Evolutionary conservation across 2,888 invertebrate species (phyloP).

Genomic region (Drymonia ruficornis): DNA sequence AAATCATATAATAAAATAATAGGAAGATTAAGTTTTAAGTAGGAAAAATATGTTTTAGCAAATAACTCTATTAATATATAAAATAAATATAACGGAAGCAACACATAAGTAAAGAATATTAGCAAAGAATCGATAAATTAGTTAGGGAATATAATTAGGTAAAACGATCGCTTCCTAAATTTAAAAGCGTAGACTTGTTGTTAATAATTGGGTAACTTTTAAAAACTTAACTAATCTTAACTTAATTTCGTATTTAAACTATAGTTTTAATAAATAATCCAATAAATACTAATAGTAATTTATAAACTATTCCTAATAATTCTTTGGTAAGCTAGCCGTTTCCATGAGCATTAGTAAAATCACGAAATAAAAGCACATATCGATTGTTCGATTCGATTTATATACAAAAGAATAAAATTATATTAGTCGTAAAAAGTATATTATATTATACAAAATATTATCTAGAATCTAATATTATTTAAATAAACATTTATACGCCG

Average conservation of each 20-base stretch:
- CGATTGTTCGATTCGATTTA: conserved; percentile 33
- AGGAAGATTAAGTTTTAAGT: neutral
- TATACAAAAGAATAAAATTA: conserved; percentile 25
- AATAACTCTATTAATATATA: neutral
- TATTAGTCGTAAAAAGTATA: conserved; percentile 18
- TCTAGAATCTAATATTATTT: conserved; percentile 6
- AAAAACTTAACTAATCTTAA: conserved; percentile 6
- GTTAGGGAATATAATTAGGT: conserved; percentile 9
- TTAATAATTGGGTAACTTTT: conserved; percentile 24
- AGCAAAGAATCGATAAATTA: conserved; percentile 7
- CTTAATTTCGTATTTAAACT: conserved; percentile 4
- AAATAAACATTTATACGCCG: conserved; percentile 6
- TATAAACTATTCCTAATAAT: conserved; percentile 41
- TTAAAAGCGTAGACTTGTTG: conserved; percentile 6
- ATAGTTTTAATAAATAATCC: conserved; percentile 13
- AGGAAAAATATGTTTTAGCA: no score
- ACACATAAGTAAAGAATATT: neutral
- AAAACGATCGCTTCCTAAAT: neutral
- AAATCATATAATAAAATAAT: conserved; percentile 9
- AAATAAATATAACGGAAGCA: conserved; percentile 1
- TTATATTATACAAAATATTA: conserved; percentile 24
- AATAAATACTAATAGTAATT: conserved; percentile 20
- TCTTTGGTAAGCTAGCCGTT: conserved; percentile 82
- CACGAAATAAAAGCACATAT: conserved; percentile 42
- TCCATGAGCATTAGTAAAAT: conserved; percentile 63